A percentile compares a stretch with the other conserved stretches of the same genome.
Conservation (phyloP, 2,888 invertebrate species). For the Crioceris asparagi region DNA sequence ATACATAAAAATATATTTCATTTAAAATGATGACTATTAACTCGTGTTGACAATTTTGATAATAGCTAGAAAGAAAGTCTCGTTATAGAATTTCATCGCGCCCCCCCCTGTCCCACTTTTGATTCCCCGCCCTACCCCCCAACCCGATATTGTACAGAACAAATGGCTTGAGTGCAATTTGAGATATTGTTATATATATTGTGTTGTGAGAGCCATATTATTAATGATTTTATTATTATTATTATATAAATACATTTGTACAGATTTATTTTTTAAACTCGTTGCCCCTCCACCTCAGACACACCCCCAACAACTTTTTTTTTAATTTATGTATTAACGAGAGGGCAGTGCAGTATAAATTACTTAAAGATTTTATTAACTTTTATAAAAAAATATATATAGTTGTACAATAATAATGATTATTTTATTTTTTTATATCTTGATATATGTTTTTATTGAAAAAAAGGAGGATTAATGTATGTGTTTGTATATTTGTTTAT, state of each 20-base stretch:
- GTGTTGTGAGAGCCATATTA: constrained; percentile 35
- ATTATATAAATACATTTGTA: constrained; percentile 34
- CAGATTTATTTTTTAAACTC: constrained; percentile 28
- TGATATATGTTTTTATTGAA: constrained; percentile 31
- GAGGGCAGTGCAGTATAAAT: constrained; percentile 31
- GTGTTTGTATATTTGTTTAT: constrained; percentile 25
- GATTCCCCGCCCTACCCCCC: no score
- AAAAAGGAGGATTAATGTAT: no score
- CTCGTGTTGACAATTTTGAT: constrained; percentile 41
- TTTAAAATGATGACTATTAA: constrained; percentile 41
- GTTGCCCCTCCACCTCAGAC: constrained; percentile 20
- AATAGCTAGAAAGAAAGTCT: constrained; percentile 40
- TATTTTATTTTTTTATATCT: constrained; percentile 36
- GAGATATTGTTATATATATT: constrained; percentile 33
- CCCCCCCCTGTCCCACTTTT: no score
- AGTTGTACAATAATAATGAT: constrained; percentile 28
- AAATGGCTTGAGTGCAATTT: constrained; percentile 41
- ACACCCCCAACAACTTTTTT: no score
- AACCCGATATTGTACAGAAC: constrained; percentile 34
- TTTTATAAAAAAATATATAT: constrained; percentile 17
- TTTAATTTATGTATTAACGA: no score
- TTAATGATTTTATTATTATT: constrained; percentile 21
- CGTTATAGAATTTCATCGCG: constrained; percentile 38
- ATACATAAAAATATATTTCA: constrained; percentile 35
- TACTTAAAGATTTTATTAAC: constrained; percentile 34